These are phyloP conservation scores for Erpornis zantholeuca DNA, from an alignment of 2,113 vertebrate species.

Conservation along the genomic window DNA sequence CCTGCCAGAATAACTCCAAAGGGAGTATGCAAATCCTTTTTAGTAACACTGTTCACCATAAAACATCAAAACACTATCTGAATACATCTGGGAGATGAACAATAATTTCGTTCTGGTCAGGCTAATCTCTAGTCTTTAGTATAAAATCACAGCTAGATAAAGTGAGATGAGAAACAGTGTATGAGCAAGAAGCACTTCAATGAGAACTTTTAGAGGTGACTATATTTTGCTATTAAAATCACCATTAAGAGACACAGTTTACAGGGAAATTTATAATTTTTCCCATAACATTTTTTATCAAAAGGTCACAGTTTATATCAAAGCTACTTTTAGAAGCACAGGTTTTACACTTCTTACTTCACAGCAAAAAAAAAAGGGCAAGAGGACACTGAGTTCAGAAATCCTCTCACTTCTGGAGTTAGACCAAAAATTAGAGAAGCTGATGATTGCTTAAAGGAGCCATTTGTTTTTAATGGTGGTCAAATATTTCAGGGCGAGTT, in stretches of 20 bases:
- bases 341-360: background rate
- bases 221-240: background rate
- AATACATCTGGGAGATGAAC: slow-evolving; percentile 20
- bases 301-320: background rate
- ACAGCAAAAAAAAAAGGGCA: background rate
- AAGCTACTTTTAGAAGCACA: background rate
- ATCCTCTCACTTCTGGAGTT: background rate
- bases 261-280: background rate
- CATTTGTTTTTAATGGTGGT: background rate
- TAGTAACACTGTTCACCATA: background rate
- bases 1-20: slow-evolving; percentile 40
- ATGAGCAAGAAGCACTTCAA: background rate
- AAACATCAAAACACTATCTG: slow-evolving; percentile 35
- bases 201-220: background rate
- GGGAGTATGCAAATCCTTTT: slow-evolving; percentile 37
- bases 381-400: background rate
- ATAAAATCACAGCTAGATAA: background rate
- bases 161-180: background rate
- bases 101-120: slow-evolving; percentile 24
- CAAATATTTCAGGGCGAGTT: background rate
- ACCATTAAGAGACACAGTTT: background rate
- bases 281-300: background rate
- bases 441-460: background rate
- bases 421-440: background rate
- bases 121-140: background rate